Evolutionary conservation across 2,113 vertebrate genomes (phyloP), one percentile per base, ranked within the genome.

Genomic region (Circaetus cinerascens): DNA sequence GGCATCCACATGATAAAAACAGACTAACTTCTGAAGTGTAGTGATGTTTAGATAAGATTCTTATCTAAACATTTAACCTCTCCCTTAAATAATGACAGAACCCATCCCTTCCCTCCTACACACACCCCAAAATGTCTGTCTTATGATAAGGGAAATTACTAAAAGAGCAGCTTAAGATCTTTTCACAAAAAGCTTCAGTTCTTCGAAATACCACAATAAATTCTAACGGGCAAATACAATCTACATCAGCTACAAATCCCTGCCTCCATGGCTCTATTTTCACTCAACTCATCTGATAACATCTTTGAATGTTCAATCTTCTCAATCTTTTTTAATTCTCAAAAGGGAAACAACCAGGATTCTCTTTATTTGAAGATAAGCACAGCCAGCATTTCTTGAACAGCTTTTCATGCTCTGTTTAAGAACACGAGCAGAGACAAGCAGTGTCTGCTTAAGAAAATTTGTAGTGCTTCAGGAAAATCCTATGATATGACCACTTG

Each of bases 31-130:
- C 88, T 95, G 50, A 92, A 95, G 62, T 66, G 34, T 50, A 82
- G 66, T 17, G 82, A 95, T 92, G 62, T 68, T 93, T 92, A 89
- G 74, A 68, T 77, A 75, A 88, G 78, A 93, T 59, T 27, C 50
- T 69, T 88, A 95, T 60, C 77, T 53, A 56, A 90, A 69, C 36
- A 41, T 68, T 88, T 94, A 75, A 92, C 50, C 36, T 86, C 72
- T 92, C 79, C 94, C 82, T 86, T 56, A 85, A 94, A 87, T 68
- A 81, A 92, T 53, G 76, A 78, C 76, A 88, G 85, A 90, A 79
- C 5, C 30, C 32, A 78, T n/a, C 57, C 76, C 86, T 67, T 78
- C 20, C 67, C 69, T 87, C 72, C 92, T 86, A 79, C 74, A 84
- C 60, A 45, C 62, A 30, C 30, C 5, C 23, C 50, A 32, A 95